Percentiles rank a stretch among this genome's conserved stretches.
Conservation (phyloP, 2,113 vertebrate species). For the Brachyhypopomus occidentalis region DNA sequence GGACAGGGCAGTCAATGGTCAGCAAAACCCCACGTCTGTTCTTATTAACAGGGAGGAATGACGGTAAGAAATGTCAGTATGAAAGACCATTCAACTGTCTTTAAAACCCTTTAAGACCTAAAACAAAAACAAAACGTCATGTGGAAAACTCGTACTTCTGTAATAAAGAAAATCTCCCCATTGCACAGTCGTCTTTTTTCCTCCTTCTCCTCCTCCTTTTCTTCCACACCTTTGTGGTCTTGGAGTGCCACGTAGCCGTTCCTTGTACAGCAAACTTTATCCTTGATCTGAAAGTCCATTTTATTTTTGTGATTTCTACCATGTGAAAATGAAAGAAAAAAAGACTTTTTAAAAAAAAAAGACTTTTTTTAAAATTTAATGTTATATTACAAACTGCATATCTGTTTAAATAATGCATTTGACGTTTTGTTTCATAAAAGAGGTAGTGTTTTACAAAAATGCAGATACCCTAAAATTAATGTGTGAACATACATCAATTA, state of each 20-base stretch:
- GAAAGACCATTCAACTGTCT: too few species aligned
- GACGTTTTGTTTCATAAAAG: too few species aligned
- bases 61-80: too few species aligned
- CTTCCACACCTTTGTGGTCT: constrained; percentile 44
- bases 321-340: not conserved
- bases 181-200: constrained; percentile 77
- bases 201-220: constrained; percentile 2
- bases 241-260: constrained; percentile 74
- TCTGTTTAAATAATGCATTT: too few species aligned
- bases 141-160: constrained; percentile 55
- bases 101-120: not conserved
- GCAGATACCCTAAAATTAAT: too few species aligned
- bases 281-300: constrained; percentile 66
- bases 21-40: not conserved
- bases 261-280: constrained; percentile 82
- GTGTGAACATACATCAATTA: too few species aligned
- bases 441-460: not conserved
- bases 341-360: not conserved
- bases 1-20: not conserved
- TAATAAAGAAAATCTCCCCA: constrained; percentile 85
- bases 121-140: not conserved
- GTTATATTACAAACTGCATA: not conserved
- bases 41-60: too few species aligned
- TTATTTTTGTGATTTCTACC: constrained; percentile 56
- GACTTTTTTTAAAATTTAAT: not conserved